Evolutionary conservation across 2,888 invertebrate species (phyloP), one percentile per base, ranked within the genome.

Genomic region (Lissonota sp.): DNA sequence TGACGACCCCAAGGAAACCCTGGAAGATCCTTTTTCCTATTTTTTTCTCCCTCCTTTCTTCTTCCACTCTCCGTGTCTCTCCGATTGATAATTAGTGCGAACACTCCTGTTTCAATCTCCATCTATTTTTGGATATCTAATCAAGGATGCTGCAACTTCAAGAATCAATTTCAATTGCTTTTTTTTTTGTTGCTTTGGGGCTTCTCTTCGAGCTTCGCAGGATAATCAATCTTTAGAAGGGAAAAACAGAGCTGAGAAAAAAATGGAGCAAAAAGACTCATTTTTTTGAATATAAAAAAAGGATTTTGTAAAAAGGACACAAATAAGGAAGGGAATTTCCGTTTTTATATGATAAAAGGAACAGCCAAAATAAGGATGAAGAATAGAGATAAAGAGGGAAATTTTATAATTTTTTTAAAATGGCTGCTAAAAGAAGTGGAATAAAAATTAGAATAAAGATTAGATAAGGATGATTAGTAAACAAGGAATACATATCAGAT

Each of bases 51-150:
- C n/a, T 12, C 53, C 53, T 10, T 10, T 49, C 49, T 49, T 49
- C 12, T 49, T 26, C 6, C 26, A 39, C 62, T 42, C 63, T 16
- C 14, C 62, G 5, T 39, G 12, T 10, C 73, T 10, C 62, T 46
- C 10, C 63, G 16, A 66, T 60, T 44, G 16, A 8, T 12, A 76
- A 72, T 69, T 5, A 6, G 16, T 58, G 37, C 4, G 57, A 53
- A 55, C 16, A 26, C 37, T 12, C 46, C 7, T 14, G 42, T 26
- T 44, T 46, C 40, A 42, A 14, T 60, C 49, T 39, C 6, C 6
- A n/a, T 46, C 70, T 75, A 71, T 75, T 75, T 80, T 75, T 39
- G 14, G 12, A 71, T 57, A 10, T 75, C 69, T 40, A 74, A 70
- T 60, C 58, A 37, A 7, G 14, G 42, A 37, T 14, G 10, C 37